These are phyloP conservation scores for Acanthosepion pharaonis DNA, from an alignment of 2,888 invertebrate genomes.

Conservation along the genomic window DNA sequence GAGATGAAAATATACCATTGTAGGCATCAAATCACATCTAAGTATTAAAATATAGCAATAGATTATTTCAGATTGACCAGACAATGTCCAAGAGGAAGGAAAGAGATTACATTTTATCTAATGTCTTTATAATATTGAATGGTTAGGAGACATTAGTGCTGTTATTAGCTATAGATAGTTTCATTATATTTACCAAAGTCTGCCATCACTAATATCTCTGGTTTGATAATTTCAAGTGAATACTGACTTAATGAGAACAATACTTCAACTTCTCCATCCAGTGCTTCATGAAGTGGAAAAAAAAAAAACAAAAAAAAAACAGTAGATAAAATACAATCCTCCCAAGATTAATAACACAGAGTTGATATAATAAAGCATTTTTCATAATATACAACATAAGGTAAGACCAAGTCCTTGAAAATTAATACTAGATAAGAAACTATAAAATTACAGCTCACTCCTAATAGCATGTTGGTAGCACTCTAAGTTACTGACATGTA, in stretches of 20 bases:
- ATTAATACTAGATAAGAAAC: neutral
- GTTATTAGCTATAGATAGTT: neutral
- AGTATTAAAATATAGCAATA: neutral
- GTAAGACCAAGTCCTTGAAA: neutral
- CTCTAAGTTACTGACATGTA: neutral
- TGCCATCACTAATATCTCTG: neutral
- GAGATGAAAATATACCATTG: neutral
- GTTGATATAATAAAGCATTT: too few species aligned
- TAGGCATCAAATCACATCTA: neutral
- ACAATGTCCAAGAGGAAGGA: neutral
- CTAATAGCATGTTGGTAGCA: neutral
- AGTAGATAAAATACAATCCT: too few species aligned
- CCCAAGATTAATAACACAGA: too few species aligned
- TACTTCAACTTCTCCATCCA: too few species aligned
- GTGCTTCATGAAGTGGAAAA: too few species aligned
- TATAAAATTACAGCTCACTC: neutral
- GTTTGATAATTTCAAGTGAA: neutral
- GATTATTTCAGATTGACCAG: neutral
- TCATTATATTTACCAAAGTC: neutral
- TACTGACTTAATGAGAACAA: neutral
- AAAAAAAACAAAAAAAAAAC: too few species aligned
- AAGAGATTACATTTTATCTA: neutral
- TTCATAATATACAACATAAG: too few species aligned
- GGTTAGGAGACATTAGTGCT: neutral
- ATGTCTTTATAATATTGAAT: neutral